These are phyloP conservation scores for Patella ulyssiponensis DNA, from an alignment of 2,888 invertebrate species.

Conservation along the genomic window DNA sequence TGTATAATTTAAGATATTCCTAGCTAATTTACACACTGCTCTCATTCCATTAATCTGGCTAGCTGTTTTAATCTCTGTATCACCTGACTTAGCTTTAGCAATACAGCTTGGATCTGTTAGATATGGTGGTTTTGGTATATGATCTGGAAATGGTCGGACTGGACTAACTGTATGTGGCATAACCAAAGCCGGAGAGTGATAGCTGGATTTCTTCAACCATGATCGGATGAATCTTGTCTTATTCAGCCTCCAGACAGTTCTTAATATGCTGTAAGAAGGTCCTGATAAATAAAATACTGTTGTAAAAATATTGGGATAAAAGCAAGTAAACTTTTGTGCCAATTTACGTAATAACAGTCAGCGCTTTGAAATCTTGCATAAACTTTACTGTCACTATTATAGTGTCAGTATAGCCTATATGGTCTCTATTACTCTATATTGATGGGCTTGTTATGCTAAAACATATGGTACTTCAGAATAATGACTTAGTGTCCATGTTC, in stretches of 20 bases:
- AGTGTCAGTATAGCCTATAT: too few species aligned
- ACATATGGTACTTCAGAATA: too few species aligned
- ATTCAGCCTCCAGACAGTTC: neutral
- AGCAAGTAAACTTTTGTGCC: too few species aligned
- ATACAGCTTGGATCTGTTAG: constrained; percentile 32
- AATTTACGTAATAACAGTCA: too few species aligned
- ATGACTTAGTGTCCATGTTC: too few species aligned
- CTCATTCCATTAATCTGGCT: constrained; percentile 55
- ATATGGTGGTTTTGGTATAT: constrained; percentile 56
- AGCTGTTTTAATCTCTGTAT: constrained; percentile 54
- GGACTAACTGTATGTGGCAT: constrained; percentile 44
- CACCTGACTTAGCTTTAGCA: constrained; percentile 13
- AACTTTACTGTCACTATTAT: too few species aligned
- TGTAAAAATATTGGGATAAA: too few species aligned
- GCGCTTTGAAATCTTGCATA: too few species aligned
- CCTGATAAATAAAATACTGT: neutral
- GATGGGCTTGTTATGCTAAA: too few species aligned
- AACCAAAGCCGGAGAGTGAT: constrained; percentile 19
- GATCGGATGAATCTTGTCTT: neutral
- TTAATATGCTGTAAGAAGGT: neutral
- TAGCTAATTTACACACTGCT: constrained; percentile 55
- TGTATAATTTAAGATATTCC: constrained; percentile 50
- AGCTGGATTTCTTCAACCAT: neutral
- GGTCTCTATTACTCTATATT: too few species aligned
- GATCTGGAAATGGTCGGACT: constrained; percentile 45